These are phyloP conservation scores for Palaemon carinicauda DNA, from an alignment of 1,140 invertebrate species.

Conservation along the genomic window DNA sequence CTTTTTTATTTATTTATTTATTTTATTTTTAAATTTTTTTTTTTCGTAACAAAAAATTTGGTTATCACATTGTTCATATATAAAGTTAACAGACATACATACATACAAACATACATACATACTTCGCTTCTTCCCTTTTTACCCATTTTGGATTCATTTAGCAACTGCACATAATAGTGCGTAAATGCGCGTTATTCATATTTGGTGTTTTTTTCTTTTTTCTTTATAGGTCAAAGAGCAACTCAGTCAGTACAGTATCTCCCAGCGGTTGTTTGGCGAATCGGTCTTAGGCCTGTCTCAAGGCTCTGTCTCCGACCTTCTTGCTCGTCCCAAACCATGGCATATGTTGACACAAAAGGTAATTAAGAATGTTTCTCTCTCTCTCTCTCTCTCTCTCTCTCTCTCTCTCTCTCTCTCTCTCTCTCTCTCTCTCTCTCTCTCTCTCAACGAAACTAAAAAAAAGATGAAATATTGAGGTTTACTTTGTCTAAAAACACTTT, in stretches of 20 bases:
- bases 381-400: not conserved
- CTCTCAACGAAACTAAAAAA: too few species aligned
- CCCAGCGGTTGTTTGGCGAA: constrained; percentile 97
- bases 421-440: too few species aligned
- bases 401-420: not conserved
- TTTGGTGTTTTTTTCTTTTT: constrained; percentile 17
- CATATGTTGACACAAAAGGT: constrained; percentile 94
- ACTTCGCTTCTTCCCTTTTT: too few species aligned
- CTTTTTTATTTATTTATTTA: too few species aligned
- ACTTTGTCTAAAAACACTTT: too few species aligned
- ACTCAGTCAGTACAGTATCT: constrained; percentile 97
- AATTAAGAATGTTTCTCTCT: not conserved
- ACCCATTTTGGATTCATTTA: too few species aligned
- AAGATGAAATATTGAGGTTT: too few species aligned
- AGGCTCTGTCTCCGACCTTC: constrained; percentile 92
- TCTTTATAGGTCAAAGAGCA: constrained; percentile 87
- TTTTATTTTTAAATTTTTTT: too few species aligned
- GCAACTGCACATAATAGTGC: constrained; percentile 36
- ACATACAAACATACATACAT: too few species aligned
- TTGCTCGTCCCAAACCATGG: constrained; percentile 96
- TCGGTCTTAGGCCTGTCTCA: constrained; percentile 95
- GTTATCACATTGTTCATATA: too few species aligned
- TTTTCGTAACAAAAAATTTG: too few species aligned
- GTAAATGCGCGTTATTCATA: not conserved
- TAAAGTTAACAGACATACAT: too few species aligned